These are phyloP conservation scores for Torymus auratus DNA, from an alignment of 2,888 invertebrate species.

Conservation along the genomic window DNA sequence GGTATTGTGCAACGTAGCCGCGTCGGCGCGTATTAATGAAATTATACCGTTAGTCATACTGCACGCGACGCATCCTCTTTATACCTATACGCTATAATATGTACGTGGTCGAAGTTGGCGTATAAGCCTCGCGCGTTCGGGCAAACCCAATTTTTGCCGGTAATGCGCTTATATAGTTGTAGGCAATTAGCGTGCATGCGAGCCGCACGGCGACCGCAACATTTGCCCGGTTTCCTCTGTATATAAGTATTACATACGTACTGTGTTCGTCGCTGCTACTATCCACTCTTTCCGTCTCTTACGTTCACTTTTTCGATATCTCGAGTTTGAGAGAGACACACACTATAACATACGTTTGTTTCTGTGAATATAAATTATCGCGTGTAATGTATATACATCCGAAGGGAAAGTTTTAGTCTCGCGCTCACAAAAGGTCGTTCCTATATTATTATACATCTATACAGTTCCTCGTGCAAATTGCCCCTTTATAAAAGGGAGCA, in stretches of 20 bases:
- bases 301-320: not conserved
- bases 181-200: constrained; percentile 7
- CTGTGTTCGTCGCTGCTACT: too few relatives aligned
- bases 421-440: too few relatives aligned
- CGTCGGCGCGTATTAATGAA: constrained; percentile 17
- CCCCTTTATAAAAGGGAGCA: too few relatives aligned
- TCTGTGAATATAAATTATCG: not conserved
- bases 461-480: too few relatives aligned
- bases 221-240: constrained; percentile 44
- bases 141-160: constrained; percentile 36
- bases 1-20: not conserved
- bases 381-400: too few relatives aligned
- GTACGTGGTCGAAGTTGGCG: too few relatives aligned
- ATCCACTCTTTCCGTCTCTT: not conserved
- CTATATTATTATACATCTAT: too few relatives aligned
- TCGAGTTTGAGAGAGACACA: not conserved
- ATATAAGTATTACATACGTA: not conserved
- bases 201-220: constrained; percentile 20
- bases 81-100: too few relatives aligned
- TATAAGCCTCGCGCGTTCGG: not conserved
- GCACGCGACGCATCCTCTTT: not conserved
- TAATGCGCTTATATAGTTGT: constrained; percentile 33
- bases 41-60: constrained; percentile 36
- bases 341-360: not conserved
- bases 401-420: too few relatives aligned